phyloP scores from a whole-genome alignment of 2,113 vertebrate species.

The Dromas ardeola region DNA sequence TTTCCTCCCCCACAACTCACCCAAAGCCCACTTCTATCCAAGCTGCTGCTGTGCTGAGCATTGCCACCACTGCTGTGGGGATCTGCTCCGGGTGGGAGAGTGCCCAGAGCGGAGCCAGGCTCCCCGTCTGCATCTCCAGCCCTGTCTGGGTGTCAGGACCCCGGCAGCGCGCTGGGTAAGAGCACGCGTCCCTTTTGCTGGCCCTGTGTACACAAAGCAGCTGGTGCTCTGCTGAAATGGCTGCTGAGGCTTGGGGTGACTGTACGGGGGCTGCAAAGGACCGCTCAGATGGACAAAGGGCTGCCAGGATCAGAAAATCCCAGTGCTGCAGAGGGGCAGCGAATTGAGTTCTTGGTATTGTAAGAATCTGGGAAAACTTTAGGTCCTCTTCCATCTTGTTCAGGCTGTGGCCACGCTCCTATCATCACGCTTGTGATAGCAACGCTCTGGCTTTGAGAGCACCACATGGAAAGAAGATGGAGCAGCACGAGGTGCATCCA shows the following conservation, averaged over 20 bases:
- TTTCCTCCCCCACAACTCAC: no score
- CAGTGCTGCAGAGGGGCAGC: neutral
- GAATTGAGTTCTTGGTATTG: neutral
- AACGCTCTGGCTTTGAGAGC: neutral
- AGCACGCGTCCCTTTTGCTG: neutral
- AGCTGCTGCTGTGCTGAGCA: neutral
- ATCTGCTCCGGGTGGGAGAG: neutral
- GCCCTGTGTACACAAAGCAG: rapidly evolving
- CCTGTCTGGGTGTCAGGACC: neutral
- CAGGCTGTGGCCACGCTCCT: neutral
- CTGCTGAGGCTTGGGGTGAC: neutral
- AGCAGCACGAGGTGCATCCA: neutral
- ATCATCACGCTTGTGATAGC: neutral
- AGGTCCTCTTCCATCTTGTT: neutral
- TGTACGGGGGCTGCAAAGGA: neutral
- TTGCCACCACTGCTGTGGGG: neutral
- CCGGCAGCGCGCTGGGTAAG: neutral
- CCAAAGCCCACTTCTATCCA: neutral
- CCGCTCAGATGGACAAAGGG: neutral
- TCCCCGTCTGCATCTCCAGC: neutral
- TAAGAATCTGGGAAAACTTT: neutral
- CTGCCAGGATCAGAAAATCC: neutral
- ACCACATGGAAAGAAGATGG: no score
- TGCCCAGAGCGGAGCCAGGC: neutral
- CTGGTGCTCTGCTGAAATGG: neutral